Evolutionary conservation across 2,888 invertebrate genomes (phyloP).

Genomic region (Trisateles emortualis): DNA sequence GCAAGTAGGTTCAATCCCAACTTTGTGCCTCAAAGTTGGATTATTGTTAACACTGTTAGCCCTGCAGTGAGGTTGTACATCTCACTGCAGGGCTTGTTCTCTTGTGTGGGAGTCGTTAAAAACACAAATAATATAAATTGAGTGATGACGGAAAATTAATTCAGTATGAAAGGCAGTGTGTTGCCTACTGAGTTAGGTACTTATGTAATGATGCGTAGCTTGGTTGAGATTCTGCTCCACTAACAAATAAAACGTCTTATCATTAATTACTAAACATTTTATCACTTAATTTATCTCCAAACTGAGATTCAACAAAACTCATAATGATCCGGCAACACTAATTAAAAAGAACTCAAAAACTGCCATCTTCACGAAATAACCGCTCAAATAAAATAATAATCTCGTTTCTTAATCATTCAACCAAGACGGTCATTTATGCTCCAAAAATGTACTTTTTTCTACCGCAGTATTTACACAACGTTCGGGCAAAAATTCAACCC

Average conservation of each 20-base stretch:
- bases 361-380: constrained; percentile 16
- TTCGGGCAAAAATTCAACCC: constrained; percentile 37
- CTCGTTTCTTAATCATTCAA: constrained; percentile 32
- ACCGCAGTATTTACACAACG: constrained; percentile 41
- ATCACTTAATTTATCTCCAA: constrained; percentile 2
- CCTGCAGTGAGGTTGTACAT: no score
- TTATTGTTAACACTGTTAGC: no score
- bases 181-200: no score
- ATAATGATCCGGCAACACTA: constrained; percentile 11
- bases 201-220: no score
- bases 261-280: background rate
- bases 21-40: no score
- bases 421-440: constrained; percentile 34
- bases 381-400: constrained; percentile 30
- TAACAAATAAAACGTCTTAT: background rate
- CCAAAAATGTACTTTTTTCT: constrained; percentile 17
- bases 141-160: no score
- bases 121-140: no score
- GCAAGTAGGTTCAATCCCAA: no score
- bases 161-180: no score
- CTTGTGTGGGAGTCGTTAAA: no score
- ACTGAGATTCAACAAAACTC: constrained; percentile 14
- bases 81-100: no score
- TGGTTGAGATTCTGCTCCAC: background rate
- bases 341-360: constrained; percentile 15